Evolutionary conservation across 2,888 invertebrate genomes (phyloP).

Genomic region (Tetranychus piercei): DNA sequence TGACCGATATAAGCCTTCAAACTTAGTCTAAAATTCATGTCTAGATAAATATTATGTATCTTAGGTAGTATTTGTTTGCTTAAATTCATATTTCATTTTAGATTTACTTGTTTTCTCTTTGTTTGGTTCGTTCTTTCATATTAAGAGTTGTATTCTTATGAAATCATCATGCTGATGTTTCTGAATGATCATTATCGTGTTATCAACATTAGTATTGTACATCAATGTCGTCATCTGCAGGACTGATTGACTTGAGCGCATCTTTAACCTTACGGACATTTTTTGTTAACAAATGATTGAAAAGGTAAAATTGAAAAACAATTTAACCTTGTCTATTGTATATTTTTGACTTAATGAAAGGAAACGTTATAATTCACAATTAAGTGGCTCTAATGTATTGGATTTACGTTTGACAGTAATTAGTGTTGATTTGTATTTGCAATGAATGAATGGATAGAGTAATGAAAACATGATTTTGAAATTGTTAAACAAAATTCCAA

Average conservation of each 20-base stretch:
- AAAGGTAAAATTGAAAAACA: neutral
- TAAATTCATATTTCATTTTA: no score
- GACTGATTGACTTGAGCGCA: neutral
- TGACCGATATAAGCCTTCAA: no score
- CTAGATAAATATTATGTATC: no score
- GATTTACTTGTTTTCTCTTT: no score
- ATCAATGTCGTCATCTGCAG: neutral
- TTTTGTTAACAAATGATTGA: neutral
- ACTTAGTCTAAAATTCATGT: no score
- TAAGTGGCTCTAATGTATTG: neutral
- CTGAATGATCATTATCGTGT: neutral
- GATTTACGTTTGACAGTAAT: neutral
- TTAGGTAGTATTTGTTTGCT: no score
- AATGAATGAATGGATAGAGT: no score
- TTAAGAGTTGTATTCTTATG: neutral
- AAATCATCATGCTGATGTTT: no score
- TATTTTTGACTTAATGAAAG: neutral
- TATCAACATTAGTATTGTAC: neutral
- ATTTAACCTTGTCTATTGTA: neutral
- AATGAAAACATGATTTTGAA: no score
- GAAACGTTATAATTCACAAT: neutral
- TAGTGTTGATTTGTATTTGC: neutral
- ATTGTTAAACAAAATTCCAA: neutral
- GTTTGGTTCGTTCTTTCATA: no score
- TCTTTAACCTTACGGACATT: neutral